Conservation (phyloP, 2,113 vertebrate genomes). For the Syngnathus scovelli region DNA sequence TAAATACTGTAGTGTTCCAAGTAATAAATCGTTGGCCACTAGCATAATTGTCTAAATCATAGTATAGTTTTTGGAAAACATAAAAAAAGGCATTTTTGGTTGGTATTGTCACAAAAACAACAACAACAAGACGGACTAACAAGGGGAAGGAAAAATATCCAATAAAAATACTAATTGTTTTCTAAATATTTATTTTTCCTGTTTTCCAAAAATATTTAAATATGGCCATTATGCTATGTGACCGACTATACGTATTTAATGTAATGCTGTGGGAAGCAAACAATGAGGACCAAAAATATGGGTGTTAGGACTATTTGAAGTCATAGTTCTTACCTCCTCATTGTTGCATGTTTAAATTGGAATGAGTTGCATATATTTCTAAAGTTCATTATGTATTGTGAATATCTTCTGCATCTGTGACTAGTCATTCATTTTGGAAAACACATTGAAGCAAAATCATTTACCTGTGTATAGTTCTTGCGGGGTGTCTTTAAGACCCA, state of each 20-base stretch:
- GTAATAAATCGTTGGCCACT: neutral
- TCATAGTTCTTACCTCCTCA: neutral
- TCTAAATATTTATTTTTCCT: too few relatives aligned
- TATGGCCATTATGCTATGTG: too few relatives aligned
- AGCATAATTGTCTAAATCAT: too few relatives aligned
- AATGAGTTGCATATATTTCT: neutral
- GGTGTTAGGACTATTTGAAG: neutral
- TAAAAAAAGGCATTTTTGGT: too few relatives aligned
- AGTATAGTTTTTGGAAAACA: too few relatives aligned
- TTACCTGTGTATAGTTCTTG: conserved; percentile 95
- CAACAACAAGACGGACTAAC: too few relatives aligned
- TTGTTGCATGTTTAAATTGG: neutral
- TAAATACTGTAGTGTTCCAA: neutral
- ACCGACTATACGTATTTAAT: neutral
- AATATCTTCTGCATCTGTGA: neutral
- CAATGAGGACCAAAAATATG: neutral
- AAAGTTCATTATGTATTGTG: too few relatives aligned
- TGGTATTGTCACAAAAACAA: too few relatives aligned
- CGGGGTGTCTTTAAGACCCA: conserved; percentile 82
- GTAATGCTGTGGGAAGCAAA: neutral
- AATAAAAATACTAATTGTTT: too few relatives aligned
- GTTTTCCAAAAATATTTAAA: too few relatives aligned
- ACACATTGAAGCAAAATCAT: neutral
- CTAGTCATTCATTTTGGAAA: neutral
- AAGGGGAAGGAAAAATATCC: too few relatives aligned